Percentiles rank a stretch among this genome's conserved stretches.
Conservation (phyloP, 2,797 vertebrate genomes). For the Australoheros facetus region DNA sequence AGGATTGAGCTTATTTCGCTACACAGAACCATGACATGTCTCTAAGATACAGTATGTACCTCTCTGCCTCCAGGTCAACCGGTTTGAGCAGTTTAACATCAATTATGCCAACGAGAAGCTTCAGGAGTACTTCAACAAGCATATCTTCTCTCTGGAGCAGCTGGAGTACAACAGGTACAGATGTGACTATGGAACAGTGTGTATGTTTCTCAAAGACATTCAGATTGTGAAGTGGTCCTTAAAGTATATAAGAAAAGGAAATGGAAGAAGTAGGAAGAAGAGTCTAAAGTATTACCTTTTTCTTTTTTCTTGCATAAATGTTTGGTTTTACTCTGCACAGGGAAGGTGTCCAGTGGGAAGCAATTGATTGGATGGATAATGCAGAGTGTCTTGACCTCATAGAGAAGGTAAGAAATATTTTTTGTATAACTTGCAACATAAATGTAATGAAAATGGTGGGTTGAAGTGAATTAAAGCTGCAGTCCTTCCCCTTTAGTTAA, state of each 20-base stretch:
- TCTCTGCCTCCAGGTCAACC: slow-evolving; percentile 72
- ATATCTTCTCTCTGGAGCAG: slow-evolving; percentile 90
- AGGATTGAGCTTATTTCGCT: not conserved
- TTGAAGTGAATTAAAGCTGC: not conserved
- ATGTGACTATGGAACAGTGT: not conserved
- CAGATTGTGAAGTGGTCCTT: not conserved
- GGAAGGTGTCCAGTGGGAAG: slow-evolving; percentile 92
- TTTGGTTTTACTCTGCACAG: slow-evolving; percentile 63
- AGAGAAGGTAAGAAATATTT: slow-evolving; percentile 83
- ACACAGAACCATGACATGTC: not conserved
- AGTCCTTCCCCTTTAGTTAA: not conserved
- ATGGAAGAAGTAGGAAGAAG: not conserved
- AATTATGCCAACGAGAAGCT: slow-evolving; percentile 83
- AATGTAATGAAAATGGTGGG: not conserved
- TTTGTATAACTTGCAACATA: not conserved
- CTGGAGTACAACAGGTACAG: slow-evolving; percentile 90
- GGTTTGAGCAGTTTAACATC: slow-evolving; percentile 83
- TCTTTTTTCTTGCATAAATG: not conserved
- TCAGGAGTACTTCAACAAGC: slow-evolving; percentile 85
- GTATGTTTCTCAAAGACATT: not conserved
- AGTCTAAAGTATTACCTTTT: not conserved
- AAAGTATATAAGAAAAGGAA: not conserved
- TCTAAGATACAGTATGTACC: not conserved
- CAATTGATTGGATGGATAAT: slow-evolving; percentile 96
- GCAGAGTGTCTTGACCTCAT: slow-evolving; percentile 93